These are phyloP conservation scores for Ciconia boyciana DNA, from an alignment of 2,113 vertebrate genomes.

Conservation along the genomic window DNA sequence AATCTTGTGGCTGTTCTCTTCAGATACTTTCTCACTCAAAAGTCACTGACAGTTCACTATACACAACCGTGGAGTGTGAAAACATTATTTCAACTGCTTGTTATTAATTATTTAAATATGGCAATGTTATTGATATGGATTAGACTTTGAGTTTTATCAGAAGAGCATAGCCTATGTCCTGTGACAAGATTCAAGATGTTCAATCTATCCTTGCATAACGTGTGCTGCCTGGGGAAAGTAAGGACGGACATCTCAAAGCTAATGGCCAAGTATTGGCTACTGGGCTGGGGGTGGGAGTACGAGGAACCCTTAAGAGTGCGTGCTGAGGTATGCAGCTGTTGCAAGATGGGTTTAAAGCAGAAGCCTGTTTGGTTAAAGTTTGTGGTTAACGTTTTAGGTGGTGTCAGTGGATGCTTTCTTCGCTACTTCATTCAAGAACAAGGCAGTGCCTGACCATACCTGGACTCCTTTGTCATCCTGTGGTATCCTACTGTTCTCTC, in stretches of 20 bases:
- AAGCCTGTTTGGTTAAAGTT: background rate
- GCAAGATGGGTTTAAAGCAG: background rate
- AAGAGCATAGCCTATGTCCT: background rate
- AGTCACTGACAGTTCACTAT: background rate
- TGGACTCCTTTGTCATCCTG: background rate
- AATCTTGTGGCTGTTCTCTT: background rate
- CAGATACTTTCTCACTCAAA: background rate
- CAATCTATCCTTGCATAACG: fast-evolving
- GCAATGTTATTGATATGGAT: background rate
- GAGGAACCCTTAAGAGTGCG: background rate
- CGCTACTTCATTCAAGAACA: background rate
- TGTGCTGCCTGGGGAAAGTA: background rate
- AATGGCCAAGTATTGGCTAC: background rate
- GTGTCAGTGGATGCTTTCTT: background rate
- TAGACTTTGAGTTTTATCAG: background rate
- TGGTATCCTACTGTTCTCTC: background rate
- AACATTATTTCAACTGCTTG: background rate
- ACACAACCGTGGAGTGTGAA: background rate
- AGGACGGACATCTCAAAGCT: background rate
- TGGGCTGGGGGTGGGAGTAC: background rate
- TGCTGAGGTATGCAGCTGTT: background rate
- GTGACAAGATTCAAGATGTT: background rate
- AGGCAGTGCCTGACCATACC: background rate
- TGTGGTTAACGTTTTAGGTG: background rate
- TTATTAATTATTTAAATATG: background rate